Evolutionary conservation across 2,888 invertebrate genomes (phyloP), one percentile per base, ranked within the genome.

Genomic region (Metacarcinus magister): DNA sequence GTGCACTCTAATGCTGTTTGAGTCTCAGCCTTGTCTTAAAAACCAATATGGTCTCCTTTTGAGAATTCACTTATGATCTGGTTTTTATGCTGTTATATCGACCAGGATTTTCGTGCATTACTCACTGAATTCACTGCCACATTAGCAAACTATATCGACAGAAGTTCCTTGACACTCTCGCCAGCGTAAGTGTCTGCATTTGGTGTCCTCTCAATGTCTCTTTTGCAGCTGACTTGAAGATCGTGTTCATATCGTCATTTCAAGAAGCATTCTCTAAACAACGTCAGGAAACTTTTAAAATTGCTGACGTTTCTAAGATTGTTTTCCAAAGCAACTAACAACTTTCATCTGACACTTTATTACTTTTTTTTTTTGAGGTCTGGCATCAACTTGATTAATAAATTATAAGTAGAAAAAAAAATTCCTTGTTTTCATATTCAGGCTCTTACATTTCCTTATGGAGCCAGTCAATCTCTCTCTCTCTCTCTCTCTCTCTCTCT

Each of bases 401-500:
- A 67, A 23, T 67, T 67, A n/a, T 67, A 67, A 23, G 67, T 16
- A 4, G 19, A 67, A 1, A 67, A 23, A 67, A 67, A 67, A 4
- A 67, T 67, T 67, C 67, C 67, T 67, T 67, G 67, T 23, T 67
- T 16, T 67, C 67, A 67, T 67, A 16, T 67, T 19, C 19, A 67
- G n/a, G 1, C 67, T 67, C n/a, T 67, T 67, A 67, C 67, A n/a
- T 67, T 67, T 67, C 67, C 67, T 67, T 67, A 67, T 67, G 67
- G 67, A n/a, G 67, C 67, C 19, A 16, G 67, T 67, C 67, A 67
- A 4, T 67, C 67, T 67, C 67, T 67, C 67, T 67, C 67, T 67
- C 67, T 67, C 67, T 67, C 67, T 67, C 67, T 67, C 67, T 67
- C 67, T 67, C 67, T 67, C 67, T 67, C 67, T 67, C 67, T 67